Evolutionary conservation across 2,888 invertebrate species (phyloP), one percentile per base, ranked within the genome.

Genomic region (Limnephilus marmoratus): DNA sequence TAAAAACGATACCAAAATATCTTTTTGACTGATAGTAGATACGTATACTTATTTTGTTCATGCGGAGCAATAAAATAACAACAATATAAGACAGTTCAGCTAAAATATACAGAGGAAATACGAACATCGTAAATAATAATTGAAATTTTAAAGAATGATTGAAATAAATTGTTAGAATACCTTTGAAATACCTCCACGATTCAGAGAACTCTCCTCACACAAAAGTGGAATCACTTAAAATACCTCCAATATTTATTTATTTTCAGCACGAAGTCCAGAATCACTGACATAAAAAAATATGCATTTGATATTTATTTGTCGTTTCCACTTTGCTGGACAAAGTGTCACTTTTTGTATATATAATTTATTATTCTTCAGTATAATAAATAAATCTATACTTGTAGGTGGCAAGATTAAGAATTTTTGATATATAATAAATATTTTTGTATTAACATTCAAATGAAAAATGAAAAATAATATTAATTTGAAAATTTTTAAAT

Each of bases 161-260:
- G 37, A 41, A 15, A 83, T 37, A 83, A 37, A 83, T 83, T 83
- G 83, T 41, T 24, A 37, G 83, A 83, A 83, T 83, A 83, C 83
- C 83, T 83, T 83, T 83, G 37, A 34, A 83, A 83, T n/a, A 12
- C 37, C 37, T 83, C 83, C 83, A 41, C 24, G 24, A 37, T 83
- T 83, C 24, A 18, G 18, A 37, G 37, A 83, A 83, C 37, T 68
- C 9, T 24, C 68, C 68, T n/a, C 24, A 68, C 68, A n/a, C 24
- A 68, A 68, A 68, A 24, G 13, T n/a, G 68, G 68, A 9, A 68
- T 9, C 68, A 68, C 68, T 68, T 68, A 24, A 68, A 68, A 24
- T 68, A 68, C n/a, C n/a, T 24, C 24, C 24, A n/a, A n/a, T 24
- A 24, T 68, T 68, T 68, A n/a, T n/a, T 68, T 24, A 68, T 68